phyloP scores from a whole-genome alignment of 2,797 vertebrate species.

The Florisuga fusca region DNA sequence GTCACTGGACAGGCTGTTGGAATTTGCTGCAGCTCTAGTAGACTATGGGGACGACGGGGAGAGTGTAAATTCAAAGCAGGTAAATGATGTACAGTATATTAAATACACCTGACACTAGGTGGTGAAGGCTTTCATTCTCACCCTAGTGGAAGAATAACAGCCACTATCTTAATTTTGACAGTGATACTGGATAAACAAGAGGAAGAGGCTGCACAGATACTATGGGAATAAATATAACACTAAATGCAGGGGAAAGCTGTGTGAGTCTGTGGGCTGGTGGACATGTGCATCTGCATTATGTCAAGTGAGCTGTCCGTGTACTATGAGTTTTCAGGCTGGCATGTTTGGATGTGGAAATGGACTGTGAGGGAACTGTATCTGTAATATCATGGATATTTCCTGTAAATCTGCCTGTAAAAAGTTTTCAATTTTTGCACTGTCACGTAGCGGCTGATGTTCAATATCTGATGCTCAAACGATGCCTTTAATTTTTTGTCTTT shows the following conservation, averaged over 20 bases:
- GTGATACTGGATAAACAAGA: not conserved
- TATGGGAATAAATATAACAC: not conserved
- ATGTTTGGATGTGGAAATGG: not conserved
- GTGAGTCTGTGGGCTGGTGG: not conserved
- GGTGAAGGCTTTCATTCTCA: not conserved
- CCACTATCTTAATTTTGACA: not conserved
- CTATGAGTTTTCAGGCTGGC: not conserved
- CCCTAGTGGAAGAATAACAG: not conserved
- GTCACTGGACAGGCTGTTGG: not conserved
- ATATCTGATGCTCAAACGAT: not conserved
- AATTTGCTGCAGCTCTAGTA: not conserved
- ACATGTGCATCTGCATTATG: not conserved
- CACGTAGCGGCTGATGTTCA: not conserved
- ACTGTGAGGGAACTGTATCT: not conserved
- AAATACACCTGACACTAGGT: rapidly evolving
- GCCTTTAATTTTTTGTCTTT: not conserved
- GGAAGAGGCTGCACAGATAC: not conserved
- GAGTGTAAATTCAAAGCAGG: not conserved
- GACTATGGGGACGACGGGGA: not conserved
- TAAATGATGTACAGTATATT: not conserved
- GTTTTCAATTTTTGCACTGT: not conserved
- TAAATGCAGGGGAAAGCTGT: not conserved
- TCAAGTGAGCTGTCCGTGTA: not conserved
- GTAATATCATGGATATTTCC: too few species aligned
- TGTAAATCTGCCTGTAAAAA: not conserved